phyloP scores from a whole-genome alignment of 2,797 vertebrate genomes.

The Acipenser transmontanus region DNA sequence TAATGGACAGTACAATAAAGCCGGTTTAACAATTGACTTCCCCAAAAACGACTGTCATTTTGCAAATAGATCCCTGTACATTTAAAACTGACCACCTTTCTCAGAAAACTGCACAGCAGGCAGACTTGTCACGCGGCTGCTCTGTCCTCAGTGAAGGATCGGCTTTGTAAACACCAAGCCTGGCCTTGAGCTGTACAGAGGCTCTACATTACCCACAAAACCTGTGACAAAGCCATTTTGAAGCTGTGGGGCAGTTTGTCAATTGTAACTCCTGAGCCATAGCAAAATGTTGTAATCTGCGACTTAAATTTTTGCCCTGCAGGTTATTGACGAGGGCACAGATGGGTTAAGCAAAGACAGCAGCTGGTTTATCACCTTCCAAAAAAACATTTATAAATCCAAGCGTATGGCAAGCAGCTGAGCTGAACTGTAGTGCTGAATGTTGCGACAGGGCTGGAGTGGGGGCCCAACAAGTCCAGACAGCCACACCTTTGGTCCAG shows the following conservation, averaged over 20 bases:
- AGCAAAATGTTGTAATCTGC: too few relatives aligned
- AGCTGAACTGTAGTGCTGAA: too few relatives aligned
- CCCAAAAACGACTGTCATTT: slow-evolving; percentile 26
- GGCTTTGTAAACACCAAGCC: slow-evolving; percentile 2
- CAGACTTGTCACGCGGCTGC: slow-evolving; percentile 27
- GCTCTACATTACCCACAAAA: background rate
- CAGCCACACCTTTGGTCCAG: too few relatives aligned
- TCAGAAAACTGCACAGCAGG: slow-evolving; percentile 29
- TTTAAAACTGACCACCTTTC: background rate
- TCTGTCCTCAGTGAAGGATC: slow-evolving; percentile 18
- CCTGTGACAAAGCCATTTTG: background rate
- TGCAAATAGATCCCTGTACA: slow-evolving; percentile 31
- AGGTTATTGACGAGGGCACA: too few relatives aligned
- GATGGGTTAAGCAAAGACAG: too few relatives aligned
- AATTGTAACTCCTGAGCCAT: background rate
- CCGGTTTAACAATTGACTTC: slow-evolving; percentile 32
- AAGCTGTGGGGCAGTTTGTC: background rate
- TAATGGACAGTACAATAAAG: too few relatives aligned
- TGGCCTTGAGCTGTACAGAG: slow-evolving; percentile 22
- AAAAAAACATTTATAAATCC: too few relatives aligned
- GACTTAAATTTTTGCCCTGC: too few relatives aligned
- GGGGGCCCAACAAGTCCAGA: too few relatives aligned
- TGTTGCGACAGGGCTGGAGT: too few relatives aligned
- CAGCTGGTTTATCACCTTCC: too few relatives aligned
- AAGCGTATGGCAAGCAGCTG: too few relatives aligned